A percentile compares a stretch with the other conserved stretches of the same genome.
These are phyloP conservation scores for Falcaria lacertinaria DNA, from an alignment of 2,888 invertebrate species.

Conservation along the genomic window DNA sequence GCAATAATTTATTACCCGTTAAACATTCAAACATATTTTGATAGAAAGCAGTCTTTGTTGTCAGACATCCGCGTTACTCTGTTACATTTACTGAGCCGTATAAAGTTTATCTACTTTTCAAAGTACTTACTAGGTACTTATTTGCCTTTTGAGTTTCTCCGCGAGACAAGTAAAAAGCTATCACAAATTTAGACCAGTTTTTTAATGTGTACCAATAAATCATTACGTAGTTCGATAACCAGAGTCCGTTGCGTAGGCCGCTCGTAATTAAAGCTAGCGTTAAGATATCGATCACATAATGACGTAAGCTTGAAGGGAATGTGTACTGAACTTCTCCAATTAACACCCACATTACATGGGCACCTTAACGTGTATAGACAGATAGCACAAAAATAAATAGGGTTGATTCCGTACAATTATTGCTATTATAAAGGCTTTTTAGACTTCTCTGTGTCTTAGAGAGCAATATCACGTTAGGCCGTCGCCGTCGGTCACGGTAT, in stretches of 20 bases:
- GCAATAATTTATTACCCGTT: too few species aligned
- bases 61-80: neutral
- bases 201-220: constrained; percentile 29
- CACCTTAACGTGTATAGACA: neutral
- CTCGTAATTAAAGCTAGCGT: constrained; percentile 28
- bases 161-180: neutral
- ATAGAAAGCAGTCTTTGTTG: too few species aligned
- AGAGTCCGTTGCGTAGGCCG: constrained; percentile 35
- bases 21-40: too few species aligned
- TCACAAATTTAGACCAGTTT: constrained; percentile 4
- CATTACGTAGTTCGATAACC: constrained; percentile 30
- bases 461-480: too few species aligned
- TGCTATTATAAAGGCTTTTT: too few species aligned
- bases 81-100: neutral
- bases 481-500: too few species aligned
- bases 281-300: constrained; percentile 32
- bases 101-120: neutral
- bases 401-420: neutral
- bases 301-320: constrained; percentile 8
- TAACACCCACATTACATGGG: neutral
- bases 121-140: too few species aligned
- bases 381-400: neutral
- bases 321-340: neutral
- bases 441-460: too few species aligned
- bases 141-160: neutral